Conservation (phyloP, 2,797 vertebrate species). For the Tiaroga cobitis region DNA sequence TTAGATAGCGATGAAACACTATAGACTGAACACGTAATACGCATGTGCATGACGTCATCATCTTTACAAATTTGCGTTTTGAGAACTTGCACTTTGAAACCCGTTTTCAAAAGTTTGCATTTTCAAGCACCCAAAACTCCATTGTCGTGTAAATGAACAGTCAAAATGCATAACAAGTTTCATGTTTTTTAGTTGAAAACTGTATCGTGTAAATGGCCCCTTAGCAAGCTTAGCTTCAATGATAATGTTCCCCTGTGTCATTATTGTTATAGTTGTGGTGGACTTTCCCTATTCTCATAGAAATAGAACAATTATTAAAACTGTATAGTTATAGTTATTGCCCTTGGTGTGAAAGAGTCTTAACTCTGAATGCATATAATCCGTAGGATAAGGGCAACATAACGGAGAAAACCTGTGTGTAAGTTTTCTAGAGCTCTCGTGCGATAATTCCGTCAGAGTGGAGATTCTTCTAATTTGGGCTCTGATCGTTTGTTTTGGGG, state of each 20-base stretch:
- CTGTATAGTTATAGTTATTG: background rate
- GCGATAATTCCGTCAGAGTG: slow-evolving; percentile 22
- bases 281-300: background rate
- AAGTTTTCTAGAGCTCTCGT: background rate
- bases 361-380: slow-evolving; percentile 16
- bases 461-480: slow-evolving; percentile 50
- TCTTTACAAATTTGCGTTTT: too few species aligned
- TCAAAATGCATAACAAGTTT: too few species aligned
- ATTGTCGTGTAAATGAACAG: too few species aligned
- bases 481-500: slow-evolving; percentile 57
- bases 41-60: too few species aligned
- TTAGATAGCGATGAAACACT: too few species aligned
- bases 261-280: background rate
- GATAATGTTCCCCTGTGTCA: background rate
- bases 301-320: background rate
- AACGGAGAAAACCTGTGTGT: background rate
- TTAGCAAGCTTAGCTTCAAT: background rate
- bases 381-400: slow-evolving; percentile 1
- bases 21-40: too few species aligned
- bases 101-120: too few species aligned
- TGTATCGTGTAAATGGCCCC: too few species aligned
- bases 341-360: background rate
- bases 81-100: too few species aligned
- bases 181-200: too few species aligned
- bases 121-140: too few species aligned